These are phyloP conservation scores for Zaprionus bogoriensis DNA, from an alignment of 2,888 invertebrate species.

Conservation along the genomic window DNA sequence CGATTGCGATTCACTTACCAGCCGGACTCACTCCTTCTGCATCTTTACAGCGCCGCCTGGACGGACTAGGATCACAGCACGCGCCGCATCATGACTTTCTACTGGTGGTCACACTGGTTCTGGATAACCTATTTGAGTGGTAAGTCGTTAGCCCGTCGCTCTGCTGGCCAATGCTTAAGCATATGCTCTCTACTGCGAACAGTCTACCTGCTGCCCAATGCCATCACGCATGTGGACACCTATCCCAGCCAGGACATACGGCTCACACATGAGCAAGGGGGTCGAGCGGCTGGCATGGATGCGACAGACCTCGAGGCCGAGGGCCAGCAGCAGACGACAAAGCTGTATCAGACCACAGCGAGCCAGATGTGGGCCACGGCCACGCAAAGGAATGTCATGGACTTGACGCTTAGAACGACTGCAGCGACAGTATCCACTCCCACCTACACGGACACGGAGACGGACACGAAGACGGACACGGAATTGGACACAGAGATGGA, in stretches of 20 bases:
- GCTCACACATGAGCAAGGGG: no score
- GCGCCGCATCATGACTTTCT: conserved; percentile 88
- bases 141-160: conserved; percentile 27
- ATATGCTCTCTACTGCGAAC: no score
- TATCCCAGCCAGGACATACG: conserved; percentile 79
- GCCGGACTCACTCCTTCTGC: not conserved
- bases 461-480: no score
- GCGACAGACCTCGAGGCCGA: no score
- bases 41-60: conserved; percentile 37
- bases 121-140: conserved; percentile 87
- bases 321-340: conserved; percentile 49
- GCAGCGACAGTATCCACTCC: not conserved
- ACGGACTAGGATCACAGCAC: conserved; percentile 63
- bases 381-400: conserved; percentile 59
- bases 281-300: no score
- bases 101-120: conserved; percentile 95
- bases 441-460: not conserved
- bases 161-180: no score
- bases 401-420: conserved; percentile 49
- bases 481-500: no score
- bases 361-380: conserved; percentile 67
- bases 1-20: no score
- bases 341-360: conserved; percentile 70
- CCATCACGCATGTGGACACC: conserved; percentile 63
- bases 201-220: conserved; percentile 52